phyloP scores from a whole-genome alignment of 2,888 invertebrate genomes.

The Pelosia muscerda region DNA sequence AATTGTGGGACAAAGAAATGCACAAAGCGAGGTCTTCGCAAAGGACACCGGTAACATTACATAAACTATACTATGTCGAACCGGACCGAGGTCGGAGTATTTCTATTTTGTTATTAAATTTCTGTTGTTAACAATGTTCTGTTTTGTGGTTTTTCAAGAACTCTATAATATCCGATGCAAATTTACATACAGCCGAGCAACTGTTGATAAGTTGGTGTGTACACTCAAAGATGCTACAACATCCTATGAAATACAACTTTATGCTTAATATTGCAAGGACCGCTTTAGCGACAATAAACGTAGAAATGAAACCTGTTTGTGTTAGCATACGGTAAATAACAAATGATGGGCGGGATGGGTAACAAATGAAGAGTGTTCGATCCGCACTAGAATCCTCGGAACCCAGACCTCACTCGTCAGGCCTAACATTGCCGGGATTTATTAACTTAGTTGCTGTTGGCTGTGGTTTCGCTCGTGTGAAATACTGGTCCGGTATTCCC shows the following conservation, averaged over 20 bases:
- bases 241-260: not conserved
- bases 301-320: not conserved
- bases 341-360: not conserved
- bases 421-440: no score
- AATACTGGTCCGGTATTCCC: no score
- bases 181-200: not conserved
- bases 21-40: constrained; percentile 33
- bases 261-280: not conserved
- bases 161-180: constrained; percentile 13
- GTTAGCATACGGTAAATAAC: not conserved
- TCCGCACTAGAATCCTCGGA: no score
- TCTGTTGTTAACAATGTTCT: constrained; percentile 22
- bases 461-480: no score
- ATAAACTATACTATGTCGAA: constrained; percentile 38
- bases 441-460: no score
- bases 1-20: constrained; percentile 51
- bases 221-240: not conserved
- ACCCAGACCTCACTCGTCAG: no score
- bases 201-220: not conserved
- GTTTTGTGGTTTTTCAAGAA: constrained; percentile 26
- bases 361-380: no score
- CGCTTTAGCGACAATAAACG: not conserved
- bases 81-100: constrained; percentile 41
- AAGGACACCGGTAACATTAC: constrained; percentile 38
- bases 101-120: constrained; percentile 33